Conservation (phyloP, 2,113 vertebrate genomes). For the Empidonax traillii region DNA sequence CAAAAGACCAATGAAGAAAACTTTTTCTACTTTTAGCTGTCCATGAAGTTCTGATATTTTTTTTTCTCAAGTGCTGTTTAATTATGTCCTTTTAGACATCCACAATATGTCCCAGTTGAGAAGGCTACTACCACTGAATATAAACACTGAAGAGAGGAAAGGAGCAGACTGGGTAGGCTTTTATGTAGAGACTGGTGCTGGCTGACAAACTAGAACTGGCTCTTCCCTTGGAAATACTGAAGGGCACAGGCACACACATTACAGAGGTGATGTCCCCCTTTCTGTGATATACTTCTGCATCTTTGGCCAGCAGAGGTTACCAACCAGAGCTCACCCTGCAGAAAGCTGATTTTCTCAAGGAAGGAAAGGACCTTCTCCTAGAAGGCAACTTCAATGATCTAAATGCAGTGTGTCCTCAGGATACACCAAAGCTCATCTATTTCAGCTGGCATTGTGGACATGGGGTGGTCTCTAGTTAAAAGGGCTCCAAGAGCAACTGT, state of each 20-base stretch:
- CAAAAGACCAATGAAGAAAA: not conserved
- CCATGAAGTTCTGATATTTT: not conserved
- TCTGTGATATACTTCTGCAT: not conserved
- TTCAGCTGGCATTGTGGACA: not conserved
- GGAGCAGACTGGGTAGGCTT: accelerated
- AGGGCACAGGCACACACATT: not conserved
- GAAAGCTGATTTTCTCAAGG: not conserved
- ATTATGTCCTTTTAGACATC: not conserved
- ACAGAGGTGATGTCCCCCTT: not conserved
- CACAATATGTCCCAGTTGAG: not conserved
- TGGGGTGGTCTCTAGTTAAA: not conserved
- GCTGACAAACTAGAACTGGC: not conserved
- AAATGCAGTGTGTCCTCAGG: not conserved
- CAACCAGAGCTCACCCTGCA: not conserved
- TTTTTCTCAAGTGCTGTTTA: not conserved
- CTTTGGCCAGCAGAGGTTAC: not conserved
- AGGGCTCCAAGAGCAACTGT: not conserved
- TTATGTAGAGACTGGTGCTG: not conserved
- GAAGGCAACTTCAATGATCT: not conserved
- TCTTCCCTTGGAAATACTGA: not conserved
- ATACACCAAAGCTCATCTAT: not conserved
- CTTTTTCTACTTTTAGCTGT: not conserved
- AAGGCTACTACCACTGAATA: not conserved
- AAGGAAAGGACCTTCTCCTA: not conserved
- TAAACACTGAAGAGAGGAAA: not conserved